Evolutionary conservation across 2,113 vertebrate genomes (phyloP).

Genomic region (Empidonax alnorum): DNA sequence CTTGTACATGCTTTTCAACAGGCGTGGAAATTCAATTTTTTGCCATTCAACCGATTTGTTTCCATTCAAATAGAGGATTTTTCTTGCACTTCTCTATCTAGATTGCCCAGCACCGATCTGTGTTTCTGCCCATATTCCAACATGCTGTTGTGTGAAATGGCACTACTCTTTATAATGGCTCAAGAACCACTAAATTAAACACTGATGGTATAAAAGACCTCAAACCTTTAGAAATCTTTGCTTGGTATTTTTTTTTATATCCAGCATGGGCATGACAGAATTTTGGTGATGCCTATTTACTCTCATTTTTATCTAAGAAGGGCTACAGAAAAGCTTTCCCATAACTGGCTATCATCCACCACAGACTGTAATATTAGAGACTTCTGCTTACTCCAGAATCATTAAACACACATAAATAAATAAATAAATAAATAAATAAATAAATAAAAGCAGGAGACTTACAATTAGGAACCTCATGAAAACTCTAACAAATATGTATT

Average conservation of each 20-base stretch:
- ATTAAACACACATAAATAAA: not conserved
- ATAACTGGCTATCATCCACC: not conserved
- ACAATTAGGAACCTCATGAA: not conserved
- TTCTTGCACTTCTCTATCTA: slow-evolving; percentile 56
- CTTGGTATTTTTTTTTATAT: not conserved
- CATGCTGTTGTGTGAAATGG: slow-evolving; percentile 9
- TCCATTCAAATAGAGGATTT: slow-evolving; percentile 63
- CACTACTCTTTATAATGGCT: slow-evolving; percentile 25
- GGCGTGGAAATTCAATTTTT: slow-evolving; percentile 49
- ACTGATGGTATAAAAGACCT: slow-evolving; percentile 9
- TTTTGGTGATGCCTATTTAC: slow-evolving; percentile 28
- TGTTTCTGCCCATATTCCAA: slow-evolving; percentile 20
- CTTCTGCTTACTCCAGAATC: slow-evolving; percentile 2
- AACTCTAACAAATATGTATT: slow-evolving; percentile 11
- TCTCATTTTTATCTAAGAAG: slow-evolving; percentile 34
- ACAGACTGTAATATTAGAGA: not conserved
- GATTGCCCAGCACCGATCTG: slow-evolving; percentile 51
- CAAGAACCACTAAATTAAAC: slow-evolving; percentile 19
- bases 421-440: not conserved
- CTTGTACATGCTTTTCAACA: slow-evolving; percentile 61
- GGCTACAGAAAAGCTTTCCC: slow-evolving; percentile 8
- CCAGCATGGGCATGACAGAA: not conserved
- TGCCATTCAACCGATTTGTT: slow-evolving; percentile 63
- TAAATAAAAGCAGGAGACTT: not conserved
- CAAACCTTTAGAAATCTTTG: slow-evolving; percentile 6